Evolutionary conservation across 1,140 invertebrate genomes (phyloP).

Genomic region (Bactericera cockerelli): DNA sequence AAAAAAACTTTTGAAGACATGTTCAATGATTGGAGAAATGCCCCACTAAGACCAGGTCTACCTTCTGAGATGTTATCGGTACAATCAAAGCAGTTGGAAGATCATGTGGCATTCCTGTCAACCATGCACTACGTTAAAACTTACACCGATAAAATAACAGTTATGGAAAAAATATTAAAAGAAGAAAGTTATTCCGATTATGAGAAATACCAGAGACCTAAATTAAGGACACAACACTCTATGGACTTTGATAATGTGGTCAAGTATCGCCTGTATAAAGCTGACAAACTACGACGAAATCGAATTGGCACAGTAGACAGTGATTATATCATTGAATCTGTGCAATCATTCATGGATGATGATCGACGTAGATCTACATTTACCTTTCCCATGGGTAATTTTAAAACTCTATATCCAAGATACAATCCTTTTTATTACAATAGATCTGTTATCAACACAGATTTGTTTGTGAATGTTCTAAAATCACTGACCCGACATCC

Average conservation of each 20-base stretch:
- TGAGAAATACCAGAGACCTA: not conserved
- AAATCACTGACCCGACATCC: not conserved
- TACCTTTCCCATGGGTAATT: slow-evolving; percentile 2
- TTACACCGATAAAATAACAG: not conserved
- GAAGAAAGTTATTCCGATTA: not conserved
- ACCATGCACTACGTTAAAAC: not conserved
- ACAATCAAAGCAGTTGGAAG: not conserved
- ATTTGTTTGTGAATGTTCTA: not conserved
- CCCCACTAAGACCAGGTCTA: not conserved
- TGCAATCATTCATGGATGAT: not conserved
- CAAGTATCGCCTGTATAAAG: not conserved
- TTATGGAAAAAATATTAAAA: not conserved
- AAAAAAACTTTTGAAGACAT: not conserved
- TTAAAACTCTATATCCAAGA: not conserved
- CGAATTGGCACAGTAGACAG: not conserved
- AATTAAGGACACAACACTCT: not conserved
- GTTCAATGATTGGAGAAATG: not conserved
- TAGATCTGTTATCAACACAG: not conserved
- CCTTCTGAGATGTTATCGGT: not conserved
- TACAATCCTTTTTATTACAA: slow-evolving; percentile 3
- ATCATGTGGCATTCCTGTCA: not conserved
- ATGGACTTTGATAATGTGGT: slow-evolving; percentile 1
- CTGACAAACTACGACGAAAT: not conserved
- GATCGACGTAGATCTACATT: not conserved
- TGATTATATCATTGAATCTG: not conserved